These are phyloP conservation scores for Pocota personata DNA, from an alignment of 2,888 invertebrate species.

Conservation along the genomic window DNA sequence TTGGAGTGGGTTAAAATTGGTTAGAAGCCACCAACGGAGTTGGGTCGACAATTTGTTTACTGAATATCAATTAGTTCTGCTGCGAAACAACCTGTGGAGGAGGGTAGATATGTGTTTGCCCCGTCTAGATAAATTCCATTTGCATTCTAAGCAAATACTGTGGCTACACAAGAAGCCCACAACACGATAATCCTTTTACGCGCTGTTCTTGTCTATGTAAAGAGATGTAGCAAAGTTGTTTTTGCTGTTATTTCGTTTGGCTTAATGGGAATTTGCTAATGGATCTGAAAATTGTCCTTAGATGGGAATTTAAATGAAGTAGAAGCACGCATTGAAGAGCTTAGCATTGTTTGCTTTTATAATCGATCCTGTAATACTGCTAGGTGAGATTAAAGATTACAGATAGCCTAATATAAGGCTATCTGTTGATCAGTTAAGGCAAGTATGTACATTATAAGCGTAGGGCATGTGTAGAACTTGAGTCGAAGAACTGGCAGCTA, in stretches of 20 bases:
- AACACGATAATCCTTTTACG: constrained; percentile 67
- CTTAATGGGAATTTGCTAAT: constrained; percentile 16
- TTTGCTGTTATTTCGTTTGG: background rate
- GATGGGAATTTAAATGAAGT: constrained; percentile 1
- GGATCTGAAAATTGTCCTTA: constrained; percentile 1
- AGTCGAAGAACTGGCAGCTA: no score
- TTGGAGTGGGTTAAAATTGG: background rate
- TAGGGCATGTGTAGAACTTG: no score
- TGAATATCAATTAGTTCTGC: constrained; percentile 64
- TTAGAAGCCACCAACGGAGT: background rate
- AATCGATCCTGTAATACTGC: background rate
- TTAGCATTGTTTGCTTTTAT: background rate
- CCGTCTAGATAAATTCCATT: constrained; percentile 42
- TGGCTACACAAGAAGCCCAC: constrained; percentile 38
- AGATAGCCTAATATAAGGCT: no score
- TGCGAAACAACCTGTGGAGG: constrained; percentile 30
- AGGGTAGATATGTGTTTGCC: background rate
- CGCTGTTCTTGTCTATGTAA: constrained; percentile 29
- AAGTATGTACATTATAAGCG: no score
- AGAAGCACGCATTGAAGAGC: background rate
- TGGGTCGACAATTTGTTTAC: constrained; percentile 50
- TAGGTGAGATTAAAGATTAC: background rate
- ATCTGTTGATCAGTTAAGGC: no score
- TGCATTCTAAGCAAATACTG: constrained; percentile 59
- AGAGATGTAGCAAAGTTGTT: constrained; percentile 3